Evolutionary conservation across 1,140 invertebrate species (phyloP), one percentile per base, ranked within the genome.

Genomic region (Drosophila kepulauana): DNA sequence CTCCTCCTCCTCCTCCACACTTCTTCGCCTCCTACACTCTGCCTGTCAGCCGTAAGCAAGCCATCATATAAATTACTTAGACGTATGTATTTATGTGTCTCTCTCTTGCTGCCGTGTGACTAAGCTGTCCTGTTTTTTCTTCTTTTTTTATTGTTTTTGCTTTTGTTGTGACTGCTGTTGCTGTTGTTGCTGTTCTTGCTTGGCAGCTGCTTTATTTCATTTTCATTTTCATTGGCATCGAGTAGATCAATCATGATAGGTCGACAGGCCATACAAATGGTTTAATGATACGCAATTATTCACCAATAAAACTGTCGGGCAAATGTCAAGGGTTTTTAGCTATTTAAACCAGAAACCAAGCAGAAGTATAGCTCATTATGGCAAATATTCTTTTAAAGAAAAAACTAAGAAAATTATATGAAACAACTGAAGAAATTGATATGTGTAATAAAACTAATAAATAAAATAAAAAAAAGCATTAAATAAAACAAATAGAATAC

Each of bases 281-380:
- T 75, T 80, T 82, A 89, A 89, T 87, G 80, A 87, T 87, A 78
- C 87, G 80, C 84, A 87, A 87, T 87, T 87, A 87, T 87, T 87
- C 85, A 84, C 80, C 84, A 87, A 87, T 87, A 87, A 87, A 87
- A 87, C 77, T 88, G 84, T 87, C 84, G 77, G 70, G 49, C 79
- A 67, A 78, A 86, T 87, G 75, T 85, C 82, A 87, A 80, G 84
- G 88, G 79, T 84, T 75, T 25, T 52, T 61, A 86, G 77, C 81
- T 81, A 81, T 86, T 80, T 49, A 45, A 45, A 35, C 8, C 30
- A 59, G 20, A n/a, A 41, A 7, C 15, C 11, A 38, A 38, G 25
- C n/a, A 4, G 3, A n/a, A 38, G 7, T 38, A 38, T 10, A 38
- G 8, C 35, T 38, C 10, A 38, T 38, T 38, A 38, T 10, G 2